Evolutionary conservation across 2,113 vertebrate species (phyloP), one percentile per base, ranked within the genome.

Genomic region (Andinoacara biseriatus): DNA sequence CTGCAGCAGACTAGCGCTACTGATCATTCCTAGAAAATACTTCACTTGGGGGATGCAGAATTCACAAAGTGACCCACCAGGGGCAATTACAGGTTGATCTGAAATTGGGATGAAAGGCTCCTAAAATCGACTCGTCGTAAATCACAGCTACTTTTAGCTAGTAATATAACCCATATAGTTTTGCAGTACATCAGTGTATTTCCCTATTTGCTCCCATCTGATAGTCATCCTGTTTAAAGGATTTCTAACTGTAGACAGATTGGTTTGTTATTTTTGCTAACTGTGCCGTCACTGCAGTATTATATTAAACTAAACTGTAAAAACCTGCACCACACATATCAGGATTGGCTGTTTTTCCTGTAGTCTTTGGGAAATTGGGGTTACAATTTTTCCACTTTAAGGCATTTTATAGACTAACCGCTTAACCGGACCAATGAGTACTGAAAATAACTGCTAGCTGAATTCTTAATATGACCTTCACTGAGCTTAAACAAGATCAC

Each of bases 1-100:
- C 83, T 83, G 87, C 65, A 69, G 82, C 13, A 58, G 77, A 9
- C 31, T n/a, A 62, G 78, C 15, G 46, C 29, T 83, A 80, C 54
- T 46, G 75, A 90, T 84, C 57, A 24, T 85, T 90, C 78, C 56
- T 52, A 86, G 78, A 89, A 92, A 85, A 58, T 2, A 31, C 59
- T 49, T 43, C 40, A 59, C 14, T 7, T 26, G 78, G 22, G 56
- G 26, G 52, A 80, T 56, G 8, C 29, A 26, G 11, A 81, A 58
- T 24, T 54, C 29, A 58, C 72, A 77, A 11, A 82, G 7, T 52
- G 18, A 58, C 59, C 58, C 5, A 33, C 15, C 14, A 58, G 18
- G 33, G 26, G 22, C 33, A 43, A 26, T 8, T 35, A 60, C n/a
- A 60, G 65, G n/a, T 52, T 17, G 20, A 49, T 13, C 20, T 22